A percentile compares a stretch with the other conserved stretches of the same genome.
Conservation (phyloP, 2,888 invertebrate genomes). For the Eucera pruinosa region DNA sequence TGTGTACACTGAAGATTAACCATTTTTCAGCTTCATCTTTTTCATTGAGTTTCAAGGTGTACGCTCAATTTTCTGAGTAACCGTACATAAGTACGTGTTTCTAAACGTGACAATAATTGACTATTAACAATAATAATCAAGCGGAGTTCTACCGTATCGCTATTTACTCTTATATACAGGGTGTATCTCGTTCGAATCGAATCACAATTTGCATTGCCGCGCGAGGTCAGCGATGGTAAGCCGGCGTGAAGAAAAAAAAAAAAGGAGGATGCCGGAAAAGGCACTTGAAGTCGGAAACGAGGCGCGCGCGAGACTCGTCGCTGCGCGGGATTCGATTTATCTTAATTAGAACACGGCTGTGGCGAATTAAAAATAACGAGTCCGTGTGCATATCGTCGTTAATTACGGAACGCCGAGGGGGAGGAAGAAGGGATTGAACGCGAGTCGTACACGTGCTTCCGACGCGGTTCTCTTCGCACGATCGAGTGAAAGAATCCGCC, state of each 20-base stretch:
- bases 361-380: slow-evolving; percentile 37
- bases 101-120: too few species aligned
- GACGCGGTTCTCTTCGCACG: not conserved
- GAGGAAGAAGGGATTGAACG: slow-evolving; percentile 20
- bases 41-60: too few species aligned
- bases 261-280: not conserved
- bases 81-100: too few species aligned
- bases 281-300: slow-evolving; percentile 9
- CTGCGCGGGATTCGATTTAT: slow-evolving; percentile 27
- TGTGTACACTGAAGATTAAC: too few species aligned
- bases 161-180: not conserved
- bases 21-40: too few species aligned
- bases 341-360: slow-evolving; percentile 28
- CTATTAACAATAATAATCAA: too few species aligned
- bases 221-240: not conserved
- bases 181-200: not conserved
- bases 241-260: not conserved
- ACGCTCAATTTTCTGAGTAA: too few species aligned
- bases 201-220: not conserved
- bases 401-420: slow-evolving; percentile 4
- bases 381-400: slow-evolving; percentile 6
- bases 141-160: too few species aligned
- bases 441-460: not conserved
- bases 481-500: slow-evolving; percentile 28
- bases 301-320: not conserved